Conservation (phyloP, 2,888 invertebrate species). For the Litoditis marina region DNA sequence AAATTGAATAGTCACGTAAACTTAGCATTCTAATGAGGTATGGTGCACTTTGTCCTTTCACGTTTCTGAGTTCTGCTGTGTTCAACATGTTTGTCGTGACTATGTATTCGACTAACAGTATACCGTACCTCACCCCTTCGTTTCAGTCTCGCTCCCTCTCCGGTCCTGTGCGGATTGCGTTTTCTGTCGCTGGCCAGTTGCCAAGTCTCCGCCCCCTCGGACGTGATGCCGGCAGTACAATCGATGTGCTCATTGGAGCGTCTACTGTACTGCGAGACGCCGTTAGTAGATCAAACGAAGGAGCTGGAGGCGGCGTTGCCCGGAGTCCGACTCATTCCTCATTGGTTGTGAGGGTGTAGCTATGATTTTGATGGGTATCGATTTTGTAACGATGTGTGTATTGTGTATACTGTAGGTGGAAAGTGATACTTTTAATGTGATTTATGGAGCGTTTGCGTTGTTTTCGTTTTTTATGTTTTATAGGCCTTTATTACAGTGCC, state of each 20-base stretch:
- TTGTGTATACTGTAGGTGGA: too few relatives aligned
- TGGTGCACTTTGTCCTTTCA: too few relatives aligned
- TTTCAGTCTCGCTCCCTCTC: constrained; percentile 20
- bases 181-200: constrained; percentile 35
- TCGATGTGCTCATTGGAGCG: neutral
- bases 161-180: constrained; percentile 19
- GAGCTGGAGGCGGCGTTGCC: constrained; percentile 22
- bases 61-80: too few relatives aligned
- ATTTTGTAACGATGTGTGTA: too few relatives aligned
- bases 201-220: constrained; percentile 8
- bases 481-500: too few relatives aligned
- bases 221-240: constrained; percentile 13
- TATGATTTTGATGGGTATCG: neutral
- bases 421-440: neutral
- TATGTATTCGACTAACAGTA: too few relatives aligned
- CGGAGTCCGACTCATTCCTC: constrained; percentile 24
- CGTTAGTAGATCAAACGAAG: constrained; percentile 21
- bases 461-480: too few relatives aligned
- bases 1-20: too few relatives aligned
- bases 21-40: too few relatives aligned
- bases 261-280: constrained; percentile 32
- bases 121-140: neutral
- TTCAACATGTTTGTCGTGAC: too few relatives aligned
- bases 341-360: constrained; percentile 14
- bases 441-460: neutral